These are phyloP conservation scores for Ormyrus labotus DNA, from an alignment of 2,888 invertebrate genomes.

Conservation along the genomic window DNA sequence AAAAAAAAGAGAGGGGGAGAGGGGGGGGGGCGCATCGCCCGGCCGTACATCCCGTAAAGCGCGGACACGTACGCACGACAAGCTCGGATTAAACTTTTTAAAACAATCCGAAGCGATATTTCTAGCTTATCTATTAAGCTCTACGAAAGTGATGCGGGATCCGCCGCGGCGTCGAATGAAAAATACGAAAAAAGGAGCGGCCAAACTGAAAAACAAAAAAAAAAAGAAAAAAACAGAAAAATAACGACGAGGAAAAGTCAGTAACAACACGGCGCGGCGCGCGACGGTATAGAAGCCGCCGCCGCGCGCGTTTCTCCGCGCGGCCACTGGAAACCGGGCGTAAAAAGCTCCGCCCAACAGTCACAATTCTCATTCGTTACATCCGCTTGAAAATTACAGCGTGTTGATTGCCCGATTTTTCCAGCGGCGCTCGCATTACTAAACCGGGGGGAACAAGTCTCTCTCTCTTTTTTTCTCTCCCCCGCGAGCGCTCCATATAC, in stretches of 20 bases:
- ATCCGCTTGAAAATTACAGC: constrained; percentile 50
- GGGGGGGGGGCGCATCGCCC: not conserved
- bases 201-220: not conserved
- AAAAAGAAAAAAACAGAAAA: not conserved
- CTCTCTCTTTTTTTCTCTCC: not conserved
- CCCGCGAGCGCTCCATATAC: not conserved
- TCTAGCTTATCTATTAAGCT: constrained; percentile 54
- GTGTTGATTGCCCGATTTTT: constrained; percentile 42
- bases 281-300: not conserved
- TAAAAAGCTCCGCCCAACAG: constrained; percentile 12
- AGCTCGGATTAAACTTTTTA: constrained; percentile 40
- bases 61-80: not conserved
- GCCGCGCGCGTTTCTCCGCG: not conserved
- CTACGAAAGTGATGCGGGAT: constrained; percentile 33
- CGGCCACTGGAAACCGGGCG: constrained; percentile 22
- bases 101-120: constrained; percentile 51
- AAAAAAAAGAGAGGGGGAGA: not conserved
- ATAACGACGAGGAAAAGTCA: constrained; percentile 1
- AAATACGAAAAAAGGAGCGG: constrained; percentile 18
- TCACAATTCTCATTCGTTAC: constrained; percentile 31
- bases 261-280: not conserved
- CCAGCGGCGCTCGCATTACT: not conserved
- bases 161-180: constrained; percentile 11
- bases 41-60: constrained; percentile 11
- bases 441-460: not conserved